Base-by-base conservation (phyloP, 2,888 invertebrate genomes). In the Sialis lutaria region DNA sequence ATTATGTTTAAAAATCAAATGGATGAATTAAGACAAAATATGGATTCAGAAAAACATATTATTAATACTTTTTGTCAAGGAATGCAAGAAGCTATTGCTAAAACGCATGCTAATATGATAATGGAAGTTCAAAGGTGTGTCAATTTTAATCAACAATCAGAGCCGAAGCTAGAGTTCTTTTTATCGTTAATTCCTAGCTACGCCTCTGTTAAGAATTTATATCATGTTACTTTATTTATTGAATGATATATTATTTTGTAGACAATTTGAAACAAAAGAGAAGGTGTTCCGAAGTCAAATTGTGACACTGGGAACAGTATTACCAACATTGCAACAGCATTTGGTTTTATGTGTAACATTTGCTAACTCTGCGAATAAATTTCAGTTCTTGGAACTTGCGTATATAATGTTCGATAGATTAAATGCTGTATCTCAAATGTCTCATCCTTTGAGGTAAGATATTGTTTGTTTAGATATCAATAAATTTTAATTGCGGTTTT, bases 301-400 rank as follows among this genome's bases (percentile, higher is more conserved):
- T 48, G 59, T 70, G 22, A 67, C 68, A 50, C 57, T 74, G 55
- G 75, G 76, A 33, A 73, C 75, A 40, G 74, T 79, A 7, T 67
- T 80, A 59, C 80, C 80, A 2, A 77, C 80, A 13, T 67, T 83
- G 30, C 79, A 80, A 56, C 70, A 79, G 50, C 82, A 82, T 56
- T 66, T 82, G 32, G 73, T 82, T 55, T 67, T 81, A 47, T 79
- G 81, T 59, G 77, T 80, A 47, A 77, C 79, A 6, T 81, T 84
- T 60, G 77, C 77, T 35, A 74, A 76, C 47, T 74, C 79, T 7
- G 80, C 82, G 4, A 80, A 78, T 54, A 81, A 81, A 59, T 79
- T 79, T 57, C 82, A 84, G 59, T 82, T 83, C 60, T 68, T 84
- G 43, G 81, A 80, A 57, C 63, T 81, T 48, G 78, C 75, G 13